Conservation (phyloP, 2,888 invertebrate genomes). For the Temnothorax rugatulus region DNA sequence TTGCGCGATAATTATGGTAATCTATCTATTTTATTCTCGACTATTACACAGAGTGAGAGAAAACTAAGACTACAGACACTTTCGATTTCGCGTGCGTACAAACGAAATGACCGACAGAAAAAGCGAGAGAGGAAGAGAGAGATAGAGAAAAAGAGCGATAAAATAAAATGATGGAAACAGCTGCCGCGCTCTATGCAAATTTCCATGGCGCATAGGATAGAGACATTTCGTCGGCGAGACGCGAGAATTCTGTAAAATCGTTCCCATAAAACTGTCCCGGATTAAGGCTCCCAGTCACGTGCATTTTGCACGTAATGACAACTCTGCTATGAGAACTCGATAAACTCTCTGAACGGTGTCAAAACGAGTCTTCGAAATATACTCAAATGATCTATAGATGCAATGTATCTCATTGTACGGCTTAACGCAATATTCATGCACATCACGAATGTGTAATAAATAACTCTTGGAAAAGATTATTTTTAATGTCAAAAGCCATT, state of each 20-base stretch:
- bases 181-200: conserved; percentile 70
- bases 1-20: conserved; percentile 13
- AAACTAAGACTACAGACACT: conserved; percentile 62
- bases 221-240: conserved; percentile 64
- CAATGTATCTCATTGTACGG: background rate
- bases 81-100: conserved; percentile 67
- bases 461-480: background rate
- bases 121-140: background rate
- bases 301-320: conserved; percentile 66
- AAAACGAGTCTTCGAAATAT: conserved; percentile 29
- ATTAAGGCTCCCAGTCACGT: conserved; percentile 71
- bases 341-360: conserved; percentile 44
- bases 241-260: conserved; percentile 67
- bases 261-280: conserved; percentile 70
- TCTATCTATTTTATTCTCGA: background rate
- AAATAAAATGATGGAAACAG: conserved; percentile 71
- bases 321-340: conserved; percentile 45
- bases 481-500: background rate
- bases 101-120: conserved; percentile 34
- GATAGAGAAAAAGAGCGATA: conserved; percentile 40
- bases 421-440: background rate
- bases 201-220: conserved; percentile 70
- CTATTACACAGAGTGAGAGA: background rate
- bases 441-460: background rate
- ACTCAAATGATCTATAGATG: background rate